Evolutionary conservation across 1,140 invertebrate genomes (phyloP), one percentile per base, ranked within the genome.

Genomic region (Amyelois transitella): DNA sequence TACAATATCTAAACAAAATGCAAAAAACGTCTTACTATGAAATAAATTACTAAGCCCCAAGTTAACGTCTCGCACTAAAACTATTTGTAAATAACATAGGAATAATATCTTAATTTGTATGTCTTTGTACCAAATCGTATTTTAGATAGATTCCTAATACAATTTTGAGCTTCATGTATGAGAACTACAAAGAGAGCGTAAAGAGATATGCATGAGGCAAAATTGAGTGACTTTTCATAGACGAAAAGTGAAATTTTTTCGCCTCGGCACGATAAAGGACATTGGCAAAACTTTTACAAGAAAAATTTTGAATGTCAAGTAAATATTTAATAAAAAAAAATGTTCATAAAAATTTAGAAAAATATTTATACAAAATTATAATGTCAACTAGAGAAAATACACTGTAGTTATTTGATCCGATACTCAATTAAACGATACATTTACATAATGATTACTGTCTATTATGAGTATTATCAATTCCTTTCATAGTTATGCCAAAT

Each of bases 91-190:
- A 79, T 69, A 79, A 76, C 63, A 61, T 75, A 75, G 60, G 66
- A 81, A 77, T 81, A 75, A 72, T 75, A 77, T 75, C 74, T 84
- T 79, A 83, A 69, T 83, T 83, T 81, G 78, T 82, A 82, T 77
- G 67, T 82, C 60, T 86, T 86, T 86, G 83, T 84, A 84, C 83
- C 80, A 81, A 83, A 84, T 75, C 56, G 62, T 75, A 64, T 67
- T 74, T 70, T 54, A 68, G 61, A 56, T 69, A 60, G 58, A 63
- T 67, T 68, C n/a, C n/a, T 56, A 69, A 72, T 72, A 63, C 64
- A 72, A 73, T 75, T 76, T 71, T 67, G 66, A 77, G 63, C 70
- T 69, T 70, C 48, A 61, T 57, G 32, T 24, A 53, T 52, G 55
- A 61, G 63, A 60, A 64, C 61, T 61, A 58, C 48, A 53, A 22